Evolutionary conservation across 2,888 invertebrate species (phyloP).

Genomic region (Archips xylosteana): DNA sequence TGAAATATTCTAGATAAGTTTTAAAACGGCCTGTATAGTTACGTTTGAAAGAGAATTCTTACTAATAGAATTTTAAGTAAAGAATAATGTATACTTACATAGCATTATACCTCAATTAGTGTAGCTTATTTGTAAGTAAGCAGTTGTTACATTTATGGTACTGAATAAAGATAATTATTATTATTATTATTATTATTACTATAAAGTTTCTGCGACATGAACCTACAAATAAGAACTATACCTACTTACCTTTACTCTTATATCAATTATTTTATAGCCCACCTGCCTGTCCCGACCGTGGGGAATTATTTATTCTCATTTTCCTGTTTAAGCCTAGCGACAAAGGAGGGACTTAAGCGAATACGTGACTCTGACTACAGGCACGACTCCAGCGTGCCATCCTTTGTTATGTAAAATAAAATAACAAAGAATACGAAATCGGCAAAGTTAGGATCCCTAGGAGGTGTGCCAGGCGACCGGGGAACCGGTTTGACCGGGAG

Average conservation of each 20-base stretch:
- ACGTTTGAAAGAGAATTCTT: not conserved
- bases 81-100: no score
- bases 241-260: not conserved
- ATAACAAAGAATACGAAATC: conserved; percentile 73
- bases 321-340: conserved; percentile 33
- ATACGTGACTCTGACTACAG: conserved; percentile 38
- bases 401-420: conserved; percentile 68
- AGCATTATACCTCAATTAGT: no score
- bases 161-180: no score
- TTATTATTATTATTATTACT: no score
- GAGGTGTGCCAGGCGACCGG: conserved; percentile 67
- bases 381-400: conserved; percentile 45
- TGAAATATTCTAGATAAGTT: no score
- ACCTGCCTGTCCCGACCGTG: not conserved
- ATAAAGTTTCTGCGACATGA: not conserved
- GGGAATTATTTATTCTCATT: conserved; percentile 20
- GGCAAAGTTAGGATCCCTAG: conserved; percentile 75
- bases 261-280: not conserved
- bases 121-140: no score
- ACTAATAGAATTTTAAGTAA: no score
- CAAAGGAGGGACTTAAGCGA: conserved; percentile 32
- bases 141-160: no score
- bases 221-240: not conserved
- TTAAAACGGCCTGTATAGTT: not conserved
- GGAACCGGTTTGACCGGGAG: conserved; percentile 74